A percentile compares a stretch with the other conserved stretches of the same genome.
These are phyloP conservation scores for Emydura subglobosa DNA, from an alignment of 2,113 vertebrate genomes.

Conservation along the genomic window DNA sequence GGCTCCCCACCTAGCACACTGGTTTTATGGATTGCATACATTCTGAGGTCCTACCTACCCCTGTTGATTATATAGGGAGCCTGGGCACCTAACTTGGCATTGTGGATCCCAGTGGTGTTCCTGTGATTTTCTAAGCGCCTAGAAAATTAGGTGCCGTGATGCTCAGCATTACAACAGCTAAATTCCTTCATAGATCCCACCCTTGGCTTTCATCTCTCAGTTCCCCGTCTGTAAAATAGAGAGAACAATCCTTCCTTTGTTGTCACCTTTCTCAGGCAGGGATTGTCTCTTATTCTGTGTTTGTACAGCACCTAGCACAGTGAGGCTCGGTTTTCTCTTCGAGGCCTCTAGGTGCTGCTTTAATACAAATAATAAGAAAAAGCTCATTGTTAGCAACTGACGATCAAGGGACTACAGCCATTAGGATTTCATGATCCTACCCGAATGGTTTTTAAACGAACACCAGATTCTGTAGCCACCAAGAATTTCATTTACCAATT, in stretches of 20 bases:
- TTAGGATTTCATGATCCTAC: fast-evolving
- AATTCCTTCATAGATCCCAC: too few relatives aligned
- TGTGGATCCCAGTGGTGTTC: too few relatives aligned
- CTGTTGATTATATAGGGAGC: not conserved
- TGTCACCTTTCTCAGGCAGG: not conserved
- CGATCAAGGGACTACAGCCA: fast-evolving
- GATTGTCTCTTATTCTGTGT: fast-evolving
- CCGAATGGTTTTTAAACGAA: not conserved
- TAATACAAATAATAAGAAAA: not conserved
- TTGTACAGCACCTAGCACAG: not conserved
- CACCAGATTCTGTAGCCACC: fast-evolving
- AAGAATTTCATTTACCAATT: not conserved
- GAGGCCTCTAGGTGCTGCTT: not conserved
- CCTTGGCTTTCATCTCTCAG: not conserved
- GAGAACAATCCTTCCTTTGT: fast-evolving
- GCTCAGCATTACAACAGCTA: not conserved
- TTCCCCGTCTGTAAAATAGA: fast-evolving
- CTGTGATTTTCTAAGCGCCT: too few relatives aligned
- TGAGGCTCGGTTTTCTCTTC: not conserved
- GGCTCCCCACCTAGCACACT: not conserved
- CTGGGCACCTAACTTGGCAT: not conserved
- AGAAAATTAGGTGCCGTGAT: not conserved
- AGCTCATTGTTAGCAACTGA: fast-evolving
- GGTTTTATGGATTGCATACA: not conserved
- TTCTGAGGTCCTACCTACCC: not conserved